Evolutionary conservation across 2,888 invertebrate genomes (phyloP).

Genomic region (Eupithecia subumbrata): DNA sequence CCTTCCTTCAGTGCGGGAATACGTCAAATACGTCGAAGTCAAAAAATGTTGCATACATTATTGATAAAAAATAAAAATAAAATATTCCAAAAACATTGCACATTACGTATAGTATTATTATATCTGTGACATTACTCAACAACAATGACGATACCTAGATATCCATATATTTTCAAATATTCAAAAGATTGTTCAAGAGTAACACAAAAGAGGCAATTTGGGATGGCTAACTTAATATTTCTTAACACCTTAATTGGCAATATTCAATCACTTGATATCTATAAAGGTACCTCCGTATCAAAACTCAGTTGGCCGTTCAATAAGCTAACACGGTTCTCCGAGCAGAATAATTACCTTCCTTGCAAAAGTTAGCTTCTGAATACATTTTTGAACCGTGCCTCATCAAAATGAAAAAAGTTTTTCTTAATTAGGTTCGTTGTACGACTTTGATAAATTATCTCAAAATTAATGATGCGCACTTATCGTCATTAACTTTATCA

Average conservation of each 20-base stretch:
- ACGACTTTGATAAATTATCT: conserved; percentile 28
- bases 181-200: no score
- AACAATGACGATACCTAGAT: no score
- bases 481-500: conserved; percentile 23
- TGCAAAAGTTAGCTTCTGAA: not conserved
- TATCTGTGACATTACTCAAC: no score
- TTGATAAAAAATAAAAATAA: no score
- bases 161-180: no score
- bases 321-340: not conserved
- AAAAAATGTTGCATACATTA: no score
- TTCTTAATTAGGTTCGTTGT: conserved; percentile 14
- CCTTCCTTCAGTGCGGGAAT: no score
- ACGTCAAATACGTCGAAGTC: no score
- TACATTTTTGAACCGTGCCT: not conserved
- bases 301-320: not conserved
- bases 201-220: no score
- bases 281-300: not conserved
- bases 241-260: not conserved
- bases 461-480: conserved; percentile 28
- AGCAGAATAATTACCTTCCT: conserved; percentile 7
- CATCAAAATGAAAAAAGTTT: conserved; percentile 9
- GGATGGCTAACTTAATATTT: no score
- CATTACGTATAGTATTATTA: no score
- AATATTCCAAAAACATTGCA: no score
- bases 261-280: not conserved